phyloP scores from a whole-genome alignment of 2,888 invertebrate species.

The Antheraea assamensis region DNA sequence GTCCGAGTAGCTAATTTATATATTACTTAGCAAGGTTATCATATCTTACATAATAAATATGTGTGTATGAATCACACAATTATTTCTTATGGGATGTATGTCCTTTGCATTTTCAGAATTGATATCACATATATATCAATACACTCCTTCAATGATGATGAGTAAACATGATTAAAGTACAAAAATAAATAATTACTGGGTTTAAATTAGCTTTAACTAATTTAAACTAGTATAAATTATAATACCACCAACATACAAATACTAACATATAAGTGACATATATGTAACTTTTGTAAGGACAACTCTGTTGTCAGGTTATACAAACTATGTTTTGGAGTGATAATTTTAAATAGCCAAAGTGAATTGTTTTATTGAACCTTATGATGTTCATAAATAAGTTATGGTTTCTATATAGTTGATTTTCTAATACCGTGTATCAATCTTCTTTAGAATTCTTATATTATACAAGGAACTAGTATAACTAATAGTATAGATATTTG shows the following conservation, averaged over 20 bases:
- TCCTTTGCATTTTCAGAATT: too few relatives aligned
- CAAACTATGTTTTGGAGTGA: not conserved
- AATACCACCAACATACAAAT: too few relatives aligned
- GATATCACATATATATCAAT: too few relatives aligned
- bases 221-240: too few relatives aligned
- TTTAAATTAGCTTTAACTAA: too few relatives aligned
- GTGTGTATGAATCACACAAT: not conserved
- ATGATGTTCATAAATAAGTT: not conserved
- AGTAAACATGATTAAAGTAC: too few relatives aligned
- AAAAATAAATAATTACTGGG: too few relatives aligned
- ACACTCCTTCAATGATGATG: too few relatives aligned
- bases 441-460: not conserved
- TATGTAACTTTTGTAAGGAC: not conserved
- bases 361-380: not conserved
- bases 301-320: not conserved
- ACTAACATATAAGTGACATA: too few relatives aligned
- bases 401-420: not conserved
- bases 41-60: too few relatives aligned
- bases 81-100: not conserved
- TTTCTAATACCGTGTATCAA: not conserved
- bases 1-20: too few relatives aligned
- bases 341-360: not conserved
- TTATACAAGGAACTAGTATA: not conserved
- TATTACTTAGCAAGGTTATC: too few relatives aligned
- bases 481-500: not conserved